Base-by-base conservation (phyloP, 2,888 invertebrate genomes). In the Ceramica pisi region DNA sequence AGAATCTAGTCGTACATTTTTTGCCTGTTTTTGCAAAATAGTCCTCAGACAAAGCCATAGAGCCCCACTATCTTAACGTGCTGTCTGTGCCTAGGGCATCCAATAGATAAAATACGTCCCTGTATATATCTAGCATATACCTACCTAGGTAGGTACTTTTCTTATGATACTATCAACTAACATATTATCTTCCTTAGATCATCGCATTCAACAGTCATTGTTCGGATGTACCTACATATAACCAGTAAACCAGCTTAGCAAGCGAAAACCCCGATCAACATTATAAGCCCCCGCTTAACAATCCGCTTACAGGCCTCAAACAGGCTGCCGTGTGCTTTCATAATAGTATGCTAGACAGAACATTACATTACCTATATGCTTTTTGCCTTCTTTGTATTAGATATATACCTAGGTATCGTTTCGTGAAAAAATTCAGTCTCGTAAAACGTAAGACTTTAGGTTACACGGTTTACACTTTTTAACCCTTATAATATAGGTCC, bases 231-330 rank as follows among this genome's bases (percentile, higher is more conserved):
- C 31, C n/a, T 23, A 63, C 46, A 38, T 1, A 1, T 38, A 41
- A 35, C 9, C 56, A 21, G 55, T 55, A 73, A 66, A 61, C 51
- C 64, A 53, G 74, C 61, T 67, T 73, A 80, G n/a, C 19, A 38
- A 53, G 5, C 19, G 21, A 61, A 73, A 67, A 41, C 80, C 48
- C 41, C 19, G 56, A 56, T 64, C 53, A 74, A 67, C 75, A 68
- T 55, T 72, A 65, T 72, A 57, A 78, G 64, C 72, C 26, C 46
- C 46, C 56, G 67, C 59, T 66, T 57, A 71, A 44, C 53, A 78
- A 76, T 63, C 59, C 62, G 71, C 71, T 76, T 67, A 71, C 59
- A 63, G 19, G 50, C 57, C 51, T 63, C 35, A 44, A 53, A 66
- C 53, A 66, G 62, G 50, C 53, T 59, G 53, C 41, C 61, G 38